These are phyloP conservation scores for Thymelicus acteon DNA, from an alignment of 2,888 invertebrate genomes.

Conservation along the genomic window DNA sequence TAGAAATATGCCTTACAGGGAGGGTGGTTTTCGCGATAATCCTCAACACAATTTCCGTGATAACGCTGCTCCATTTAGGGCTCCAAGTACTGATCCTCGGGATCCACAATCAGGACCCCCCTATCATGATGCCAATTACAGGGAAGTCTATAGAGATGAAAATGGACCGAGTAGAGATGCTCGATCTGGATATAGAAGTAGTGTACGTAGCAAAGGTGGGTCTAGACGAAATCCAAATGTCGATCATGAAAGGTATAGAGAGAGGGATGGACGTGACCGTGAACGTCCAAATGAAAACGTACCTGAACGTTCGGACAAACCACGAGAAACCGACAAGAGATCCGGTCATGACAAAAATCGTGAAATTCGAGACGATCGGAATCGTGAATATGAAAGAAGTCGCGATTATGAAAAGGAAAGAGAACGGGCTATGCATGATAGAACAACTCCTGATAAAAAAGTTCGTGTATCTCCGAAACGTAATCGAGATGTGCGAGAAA, in stretches of 20 bases:
- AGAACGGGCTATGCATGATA: slow-evolving; percentile 70
- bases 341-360: slow-evolving; percentile 65
- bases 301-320: slow-evolving; percentile 70
- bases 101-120: slow-evolving; percentile 59
- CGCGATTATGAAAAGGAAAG: slow-evolving; percentile 70
- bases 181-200: slow-evolving; percentile 64
- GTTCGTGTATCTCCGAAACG: slow-evolving; percentile 70
- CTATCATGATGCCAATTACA: slow-evolving; percentile 71
- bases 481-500: slow-evolving; percentile 68
- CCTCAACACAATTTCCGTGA: slow-evolving; percentile 71
- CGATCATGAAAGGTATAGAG: slow-evolving; percentile 73
- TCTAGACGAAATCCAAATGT: slow-evolving; percentile 68
- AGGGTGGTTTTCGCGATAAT: slow-evolving; percentile 70
- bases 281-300: slow-evolving; percentile 70
- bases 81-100: slow-evolving; percentile 70
- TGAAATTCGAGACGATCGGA: slow-evolving; percentile 62
- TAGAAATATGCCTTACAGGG: slow-evolving; percentile 70
- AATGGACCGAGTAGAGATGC: slow-evolving; percentile 60
- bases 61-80: slow-evolving; percentile 63
- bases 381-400: slow-evolving; percentile 63
- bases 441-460: slow-evolving; percentile 73
- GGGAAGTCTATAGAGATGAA: slow-evolving; percentile 72
- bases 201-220: slow-evolving; percentile 61
- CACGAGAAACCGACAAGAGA: slow-evolving; percentile 69
- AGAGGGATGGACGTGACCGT: slow-evolving; percentile 72